phyloP scores from a whole-genome alignment of 2,113 vertebrate genomes.

The Jaculus jaculus region DNA sequence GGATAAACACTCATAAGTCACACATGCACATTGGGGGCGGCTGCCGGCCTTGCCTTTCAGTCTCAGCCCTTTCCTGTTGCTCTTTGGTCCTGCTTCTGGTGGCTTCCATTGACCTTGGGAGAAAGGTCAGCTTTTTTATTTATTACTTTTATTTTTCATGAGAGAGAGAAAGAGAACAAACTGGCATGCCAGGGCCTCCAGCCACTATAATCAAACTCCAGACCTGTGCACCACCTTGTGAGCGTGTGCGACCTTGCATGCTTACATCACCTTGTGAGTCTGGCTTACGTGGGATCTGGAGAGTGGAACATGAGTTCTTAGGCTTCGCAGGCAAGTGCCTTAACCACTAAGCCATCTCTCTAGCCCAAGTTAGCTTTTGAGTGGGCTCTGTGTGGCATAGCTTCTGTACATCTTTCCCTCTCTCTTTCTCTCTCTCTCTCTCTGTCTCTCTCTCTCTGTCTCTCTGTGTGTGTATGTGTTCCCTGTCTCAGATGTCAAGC shows the following conservation, averaged over 20 bases:
- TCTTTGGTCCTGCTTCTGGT: background rate
- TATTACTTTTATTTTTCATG: too few species aligned
- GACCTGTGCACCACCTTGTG: too few species aligned
- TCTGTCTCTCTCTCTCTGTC: background rate
- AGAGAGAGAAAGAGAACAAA: too few species aligned
- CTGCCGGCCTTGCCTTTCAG: background rate
- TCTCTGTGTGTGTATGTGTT: background rate
- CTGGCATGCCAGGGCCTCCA: too few species aligned
- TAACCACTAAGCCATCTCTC: too few species aligned
- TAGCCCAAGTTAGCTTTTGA: background rate
- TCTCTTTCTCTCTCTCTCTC: background rate
- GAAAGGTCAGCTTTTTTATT: background rate
- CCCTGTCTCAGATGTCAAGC: background rate
- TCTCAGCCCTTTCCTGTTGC: background rate
- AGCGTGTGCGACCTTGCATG: too few species aligned
- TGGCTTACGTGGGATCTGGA: too few species aligned
- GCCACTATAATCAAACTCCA: too few species aligned
- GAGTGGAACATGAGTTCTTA: too few species aligned
- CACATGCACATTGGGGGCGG: background rate
- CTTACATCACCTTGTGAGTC: too few species aligned
- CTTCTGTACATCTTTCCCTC: background rate
- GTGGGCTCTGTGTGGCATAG: background rate
- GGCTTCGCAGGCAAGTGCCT: too few species aligned
- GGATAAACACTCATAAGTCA: too few species aligned
- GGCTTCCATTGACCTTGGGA: background rate